Conservation (phyloP, 2,888 invertebrate species). For the Gastrophysa polygoni region DNA sequence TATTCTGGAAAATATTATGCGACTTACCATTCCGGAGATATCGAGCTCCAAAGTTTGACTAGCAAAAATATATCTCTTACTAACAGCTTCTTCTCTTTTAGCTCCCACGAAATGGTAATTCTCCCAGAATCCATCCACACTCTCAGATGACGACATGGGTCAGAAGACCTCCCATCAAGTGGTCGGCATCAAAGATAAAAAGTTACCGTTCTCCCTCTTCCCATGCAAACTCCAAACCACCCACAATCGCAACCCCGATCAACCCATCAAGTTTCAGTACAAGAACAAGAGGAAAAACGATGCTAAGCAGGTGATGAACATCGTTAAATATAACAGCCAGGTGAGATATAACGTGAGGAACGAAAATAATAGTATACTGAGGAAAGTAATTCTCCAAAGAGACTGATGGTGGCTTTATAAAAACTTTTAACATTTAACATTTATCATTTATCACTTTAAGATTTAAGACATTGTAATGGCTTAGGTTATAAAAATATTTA, state of each 20-base stretch:
- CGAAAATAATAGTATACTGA: too few relatives aligned
- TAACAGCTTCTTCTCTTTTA: background rate
- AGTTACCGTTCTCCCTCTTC: conserved; percentile 47
- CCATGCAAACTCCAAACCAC: conserved; percentile 35
- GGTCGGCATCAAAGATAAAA: conserved; percentile 55
- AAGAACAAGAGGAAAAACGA: conserved; percentile 50
- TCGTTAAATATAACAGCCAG: conserved; percentile 37
- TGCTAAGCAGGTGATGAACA: conserved; percentile 29
- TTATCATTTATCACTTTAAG: too few relatives aligned
- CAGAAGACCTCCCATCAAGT: conserved; percentile 62
- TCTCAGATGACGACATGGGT: conserved; percentile 57
- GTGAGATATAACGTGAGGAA: too few relatives aligned
- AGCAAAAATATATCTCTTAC: too few relatives aligned
- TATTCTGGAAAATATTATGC: too few relatives aligned
- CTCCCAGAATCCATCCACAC: conserved; percentile 20
- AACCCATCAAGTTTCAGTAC: conserved; percentile 58
- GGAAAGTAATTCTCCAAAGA: too few relatives aligned
- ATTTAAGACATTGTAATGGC: too few relatives aligned
- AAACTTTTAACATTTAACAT: too few relatives aligned
- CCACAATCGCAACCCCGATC: conserved; percentile 52
- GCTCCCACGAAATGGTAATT: conserved; percentile 11
- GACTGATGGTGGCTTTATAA: too few relatives aligned
- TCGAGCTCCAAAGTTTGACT: too few relatives aligned
- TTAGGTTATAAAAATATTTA: too few relatives aligned
- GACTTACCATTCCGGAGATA: too few relatives aligned